Conservation (phyloP, 1,140 invertebrate species). For the Cataglyphis hispanica region DNA sequence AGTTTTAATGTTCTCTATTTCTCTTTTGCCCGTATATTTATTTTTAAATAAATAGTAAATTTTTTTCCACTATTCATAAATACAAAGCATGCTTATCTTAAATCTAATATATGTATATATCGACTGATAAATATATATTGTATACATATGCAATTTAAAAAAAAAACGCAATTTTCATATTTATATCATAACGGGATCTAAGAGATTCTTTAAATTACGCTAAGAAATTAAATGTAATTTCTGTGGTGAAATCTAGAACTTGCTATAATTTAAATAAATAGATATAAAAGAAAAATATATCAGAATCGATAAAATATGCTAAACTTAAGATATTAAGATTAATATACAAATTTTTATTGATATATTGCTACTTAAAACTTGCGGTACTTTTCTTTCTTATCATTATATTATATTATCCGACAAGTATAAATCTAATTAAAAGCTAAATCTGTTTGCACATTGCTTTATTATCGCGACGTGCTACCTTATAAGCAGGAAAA, state of each 20-base stretch:
- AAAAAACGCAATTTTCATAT: not conserved
- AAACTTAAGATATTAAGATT: no score
- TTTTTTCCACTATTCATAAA: not conserved
- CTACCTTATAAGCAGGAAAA: slow-evolving; percentile 37
- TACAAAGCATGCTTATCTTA: not conserved
- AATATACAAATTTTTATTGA: not conserved
- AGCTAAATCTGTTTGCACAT: not conserved
- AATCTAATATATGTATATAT: not conserved
- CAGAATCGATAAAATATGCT: no score
- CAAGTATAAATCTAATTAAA: slow-evolving; percentile 30
- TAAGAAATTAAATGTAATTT: slow-evolving; percentile 9
- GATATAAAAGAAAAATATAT: no score
- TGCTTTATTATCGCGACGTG: slow-evolving; percentile 21
- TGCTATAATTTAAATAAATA: no score
- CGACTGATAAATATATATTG: not conserved
- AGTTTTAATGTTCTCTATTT: no score
- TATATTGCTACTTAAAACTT: not conserved
- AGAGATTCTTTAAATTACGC: not conserved
- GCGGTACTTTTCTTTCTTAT: not conserved
- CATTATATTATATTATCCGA: slow-evolving; percentile 10
- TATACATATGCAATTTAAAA: not conserved
- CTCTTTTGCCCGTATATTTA: not conserved
- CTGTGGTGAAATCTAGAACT: not conserved
- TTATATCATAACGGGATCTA: not conserved
- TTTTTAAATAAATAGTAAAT: not conserved